Base-by-base conservation (phyloP, 2,797 vertebrate species). In the Acipenser ruthenus region DNA sequence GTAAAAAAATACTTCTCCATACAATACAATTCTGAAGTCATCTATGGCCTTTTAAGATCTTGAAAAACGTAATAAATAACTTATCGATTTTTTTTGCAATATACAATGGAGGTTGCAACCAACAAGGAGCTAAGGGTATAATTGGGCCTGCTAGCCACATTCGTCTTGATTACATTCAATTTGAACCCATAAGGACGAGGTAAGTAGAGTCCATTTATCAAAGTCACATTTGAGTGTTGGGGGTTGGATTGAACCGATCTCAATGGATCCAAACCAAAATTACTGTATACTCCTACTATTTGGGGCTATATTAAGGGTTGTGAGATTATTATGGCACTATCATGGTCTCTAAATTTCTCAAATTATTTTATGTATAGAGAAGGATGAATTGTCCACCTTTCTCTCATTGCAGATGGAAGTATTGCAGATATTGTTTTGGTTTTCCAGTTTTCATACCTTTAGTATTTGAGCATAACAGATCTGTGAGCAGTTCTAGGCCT, bases 151-250 rank as follows among this genome's bases (percentile, higher is more conserved):
- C 79, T 74, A 82, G 78, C 70, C 74, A 69, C 82, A 87, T 87
- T 86, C 77, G 78, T 87, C 84, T 86, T 84, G 84, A 86, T 88
- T 87, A 85, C 76, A 76, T 79, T 79, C 79, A 74, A 84, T 84
- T 82, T 81, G 67, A 81, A 81, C 74, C 77, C 79, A 79, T 85
- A 80, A 84, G 75, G 79, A 82, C 72, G 71, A 78, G 72, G 74
- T 83, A 84, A 87, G 77, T 78, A 82, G 67, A 71, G 72, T 72
- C 72, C 72, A 79, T 88, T 85, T 77, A 79, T 87, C 84, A 85
- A 78, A 82, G 83, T 84, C 81, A 81, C 67, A 70, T 77, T 68
- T 55, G 58, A 69, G 68, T 72, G 65, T 79, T 70, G 73, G 69
- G 65, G 66, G 71, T 71, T 68, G 60, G 60, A 67, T 70, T 75